phyloP scores from a whole-genome alignment of 2,888 invertebrate genomes.

The Oxystoma pomonae region DNA sequence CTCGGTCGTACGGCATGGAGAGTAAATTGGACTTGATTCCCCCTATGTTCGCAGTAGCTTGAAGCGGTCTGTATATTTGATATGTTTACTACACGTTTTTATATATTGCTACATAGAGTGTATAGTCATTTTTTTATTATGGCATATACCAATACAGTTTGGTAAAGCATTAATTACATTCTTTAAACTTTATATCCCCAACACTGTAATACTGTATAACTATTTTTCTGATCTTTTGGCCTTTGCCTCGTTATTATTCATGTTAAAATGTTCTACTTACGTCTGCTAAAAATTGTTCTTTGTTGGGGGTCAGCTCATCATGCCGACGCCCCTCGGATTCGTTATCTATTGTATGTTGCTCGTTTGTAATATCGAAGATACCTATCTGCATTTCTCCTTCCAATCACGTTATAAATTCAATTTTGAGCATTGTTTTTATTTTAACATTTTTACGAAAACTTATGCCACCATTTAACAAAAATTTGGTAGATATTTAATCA shows the following conservation, averaged over 20 bases:
- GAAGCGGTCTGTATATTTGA: no score
- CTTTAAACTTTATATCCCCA: no score
- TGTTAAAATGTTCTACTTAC: conserved; percentile 24
- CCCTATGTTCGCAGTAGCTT: no score
- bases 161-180: neutral
- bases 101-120: no score
- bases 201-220: conserved; percentile 6
- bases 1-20: no score
- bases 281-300: conserved; percentile 26
- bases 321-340: conserved; percentile 21
- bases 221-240: conserved; percentile 12
- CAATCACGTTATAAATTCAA: neutral
- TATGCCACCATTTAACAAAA: no score
- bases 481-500: no score
- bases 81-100: no score
- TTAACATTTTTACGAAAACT: no score
- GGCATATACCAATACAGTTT: neutral
- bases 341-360: conserved; percentile 16
- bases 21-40: no score
- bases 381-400: conserved; percentile 10
- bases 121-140: no score
- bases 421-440: no score
- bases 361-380: conserved; percentile 8
- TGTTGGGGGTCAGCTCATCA: conserved; percentile 15
- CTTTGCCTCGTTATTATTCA: conserved; percentile 14